Conservation (phyloP, 1,140 invertebrate genomes). For the Cotesia glomerata region DNA sequence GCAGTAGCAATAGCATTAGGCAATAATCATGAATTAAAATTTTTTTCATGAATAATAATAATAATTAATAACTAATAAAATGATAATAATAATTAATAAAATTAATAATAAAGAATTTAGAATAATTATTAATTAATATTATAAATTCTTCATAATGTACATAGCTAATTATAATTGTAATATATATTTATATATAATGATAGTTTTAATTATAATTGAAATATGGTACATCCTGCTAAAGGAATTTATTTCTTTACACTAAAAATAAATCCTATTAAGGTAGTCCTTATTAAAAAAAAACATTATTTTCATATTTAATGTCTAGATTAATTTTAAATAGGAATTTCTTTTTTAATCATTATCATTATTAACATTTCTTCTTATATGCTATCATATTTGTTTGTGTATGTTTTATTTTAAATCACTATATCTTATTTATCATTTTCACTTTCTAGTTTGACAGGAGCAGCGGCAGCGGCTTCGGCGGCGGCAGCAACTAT, state of each 20-base stretch:
- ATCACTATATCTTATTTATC: background rate
- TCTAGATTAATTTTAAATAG: conserved; percentile 39
- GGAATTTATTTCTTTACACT: conserved; percentile 58
- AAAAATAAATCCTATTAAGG: conserved; percentile 53
- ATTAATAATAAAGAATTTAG: conserved; percentile 3
- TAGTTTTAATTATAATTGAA: conserved; percentile 41
- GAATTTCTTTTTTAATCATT: conserved; percentile 36
- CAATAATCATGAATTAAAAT: background rate
- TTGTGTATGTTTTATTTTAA: no score
- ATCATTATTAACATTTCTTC: background rate
- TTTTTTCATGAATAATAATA: conserved; percentile 31
- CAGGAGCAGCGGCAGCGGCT: conserved; percentile 41
- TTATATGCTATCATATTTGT: background rate
- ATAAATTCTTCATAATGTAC: conserved; percentile 50
- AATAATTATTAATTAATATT: conserved; percentile 24
- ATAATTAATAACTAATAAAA: conserved; percentile 22
- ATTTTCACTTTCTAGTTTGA: conserved; percentile 35
- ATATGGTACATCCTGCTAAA: conserved; percentile 59
- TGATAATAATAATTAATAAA: conserved; percentile 46
- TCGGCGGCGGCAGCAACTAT: conserved; percentile 51
- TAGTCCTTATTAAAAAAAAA: conserved; percentile 37
- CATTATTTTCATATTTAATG: conserved; percentile 36
- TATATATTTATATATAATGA: background rate
- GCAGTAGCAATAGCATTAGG: background rate
- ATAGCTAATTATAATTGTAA: conserved; percentile 44